These are phyloP conservation scores for Eurystomus glaucurus DNA, from an alignment of 2,797 vertebrate genomes.

Conservation along the genomic window DNA sequence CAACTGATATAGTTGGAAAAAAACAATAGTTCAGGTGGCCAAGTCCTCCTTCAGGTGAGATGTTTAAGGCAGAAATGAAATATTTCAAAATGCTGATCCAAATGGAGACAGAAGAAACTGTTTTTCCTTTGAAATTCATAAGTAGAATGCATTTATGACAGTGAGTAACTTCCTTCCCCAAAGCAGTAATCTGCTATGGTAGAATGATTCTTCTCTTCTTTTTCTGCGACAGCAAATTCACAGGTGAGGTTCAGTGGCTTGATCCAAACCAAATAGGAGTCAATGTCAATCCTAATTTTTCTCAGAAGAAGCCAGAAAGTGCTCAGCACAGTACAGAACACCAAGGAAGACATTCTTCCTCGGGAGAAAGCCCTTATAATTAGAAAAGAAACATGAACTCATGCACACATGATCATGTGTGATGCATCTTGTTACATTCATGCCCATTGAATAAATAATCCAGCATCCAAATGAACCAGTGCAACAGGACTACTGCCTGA, in stretches of 20 bases:
- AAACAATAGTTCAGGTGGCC: background rate
- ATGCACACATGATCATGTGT: background rate
- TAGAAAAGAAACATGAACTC: background rate
- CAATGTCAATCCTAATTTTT: conserved; percentile 48
- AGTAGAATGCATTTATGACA: conserved; percentile 25
- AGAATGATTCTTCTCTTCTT: conserved; percentile 43
- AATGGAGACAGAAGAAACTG: background rate
- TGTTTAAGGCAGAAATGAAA: background rate
- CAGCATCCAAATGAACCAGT: background rate
- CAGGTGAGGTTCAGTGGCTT: conserved; percentile 48
- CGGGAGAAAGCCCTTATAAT: background rate
- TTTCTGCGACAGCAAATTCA: conserved; percentile 48
- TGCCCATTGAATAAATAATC: background rate
- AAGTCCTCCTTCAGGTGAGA: background rate
- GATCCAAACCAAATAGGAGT: conserved; percentile 24
- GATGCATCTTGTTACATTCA: background rate
- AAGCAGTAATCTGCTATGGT: conserved; percentile 39
- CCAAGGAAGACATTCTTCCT: background rate
- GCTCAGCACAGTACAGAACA: background rate
- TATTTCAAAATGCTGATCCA: conserved; percentile 4
- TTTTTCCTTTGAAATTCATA: conserved; percentile 3
- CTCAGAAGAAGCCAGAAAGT: background rate
- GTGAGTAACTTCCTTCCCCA: conserved; percentile 34
- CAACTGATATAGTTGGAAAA: background rate
- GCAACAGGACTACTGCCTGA: background rate